Percentiles rank a stretch among this genome's conserved stretches.
These are phyloP conservation scores for Uropetala carovei DNA, from an alignment of 2,888 invertebrate species.

Conservation along the genomic window DNA sequence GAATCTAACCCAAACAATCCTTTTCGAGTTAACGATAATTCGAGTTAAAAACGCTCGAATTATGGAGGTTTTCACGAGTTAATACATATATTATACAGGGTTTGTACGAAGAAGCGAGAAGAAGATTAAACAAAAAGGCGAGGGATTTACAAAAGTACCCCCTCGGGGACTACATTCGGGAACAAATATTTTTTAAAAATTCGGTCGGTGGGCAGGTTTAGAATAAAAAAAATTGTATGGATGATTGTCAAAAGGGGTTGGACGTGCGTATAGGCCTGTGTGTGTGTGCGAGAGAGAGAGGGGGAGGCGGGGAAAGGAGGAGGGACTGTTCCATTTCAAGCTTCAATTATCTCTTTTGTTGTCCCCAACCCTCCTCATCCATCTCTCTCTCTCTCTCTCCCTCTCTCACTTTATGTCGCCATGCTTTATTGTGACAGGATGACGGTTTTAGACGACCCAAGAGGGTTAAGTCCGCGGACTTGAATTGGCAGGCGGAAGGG, in stretches of 20 bases:
- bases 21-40: too few relatives aligned
- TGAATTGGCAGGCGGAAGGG: too few relatives aligned
- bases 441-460: background rate
- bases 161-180: background rate
- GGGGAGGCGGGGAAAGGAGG: background rate
- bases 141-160: background rate
- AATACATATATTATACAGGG: too few relatives aligned
- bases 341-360: constrained; percentile 56
- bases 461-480: background rate
- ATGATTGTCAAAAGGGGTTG: background rate
- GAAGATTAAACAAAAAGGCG: too few relatives aligned
- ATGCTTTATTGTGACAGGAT: constrained; percentile 35
- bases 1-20: too few relatives aligned
- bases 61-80: too few relatives aligned
- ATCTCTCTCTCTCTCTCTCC: background rate
- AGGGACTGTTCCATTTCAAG: constrained; percentile 58
- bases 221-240: background rate
- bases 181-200: background rate
- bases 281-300: background rate
- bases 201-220: background rate
- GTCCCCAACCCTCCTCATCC: background rate
- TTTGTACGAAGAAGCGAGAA: too few relatives aligned
- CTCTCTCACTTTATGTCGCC: background rate
- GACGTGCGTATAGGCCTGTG: background rate
- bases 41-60: too few relatives aligned